phyloP scores from a whole-genome alignment of 2,797 vertebrate genomes.

The Chelon labrosus region DNA sequence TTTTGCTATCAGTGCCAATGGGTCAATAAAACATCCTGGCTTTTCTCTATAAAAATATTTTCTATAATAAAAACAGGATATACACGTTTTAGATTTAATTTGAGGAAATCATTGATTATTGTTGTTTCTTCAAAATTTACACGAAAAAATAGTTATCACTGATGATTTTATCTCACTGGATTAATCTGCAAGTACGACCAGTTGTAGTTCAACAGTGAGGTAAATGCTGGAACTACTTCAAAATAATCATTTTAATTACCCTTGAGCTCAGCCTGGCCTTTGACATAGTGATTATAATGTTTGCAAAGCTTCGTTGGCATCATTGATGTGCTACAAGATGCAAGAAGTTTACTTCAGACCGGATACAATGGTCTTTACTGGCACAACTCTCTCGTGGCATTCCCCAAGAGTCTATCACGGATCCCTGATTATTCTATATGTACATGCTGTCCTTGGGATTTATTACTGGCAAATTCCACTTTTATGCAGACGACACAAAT shows the following conservation, averaged over 20 bases:
- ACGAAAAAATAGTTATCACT: neutral
- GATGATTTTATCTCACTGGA: too few species aligned
- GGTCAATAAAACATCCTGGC: conserved; percentile 5
- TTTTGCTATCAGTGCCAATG: conserved; percentile 10
- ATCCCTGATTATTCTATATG: conserved; percentile 11
- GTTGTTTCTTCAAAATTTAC: too few species aligned
- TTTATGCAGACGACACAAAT: neutral
- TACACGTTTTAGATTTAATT: too few species aligned
- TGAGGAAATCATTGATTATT: too few species aligned
- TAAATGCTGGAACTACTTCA: too few species aligned
- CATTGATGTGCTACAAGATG: neutral
- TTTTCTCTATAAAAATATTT: too few species aligned
- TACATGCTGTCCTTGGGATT: neutral
- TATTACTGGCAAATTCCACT: neutral
- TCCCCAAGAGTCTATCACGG: conserved; percentile 6
- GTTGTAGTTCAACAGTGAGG: too few species aligned
- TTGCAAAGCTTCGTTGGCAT: neutral
- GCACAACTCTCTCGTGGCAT: neutral
- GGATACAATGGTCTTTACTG: neutral
- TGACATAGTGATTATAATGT: neutral
- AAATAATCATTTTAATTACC: neutral
- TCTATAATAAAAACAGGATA: too few species aligned
- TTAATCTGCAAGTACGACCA: too few species aligned
- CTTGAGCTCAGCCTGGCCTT: neutral
- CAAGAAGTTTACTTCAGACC: neutral